phyloP scores from a whole-genome alignment of 2,888 invertebrate species.

The Cephonodes hylas region DNA sequence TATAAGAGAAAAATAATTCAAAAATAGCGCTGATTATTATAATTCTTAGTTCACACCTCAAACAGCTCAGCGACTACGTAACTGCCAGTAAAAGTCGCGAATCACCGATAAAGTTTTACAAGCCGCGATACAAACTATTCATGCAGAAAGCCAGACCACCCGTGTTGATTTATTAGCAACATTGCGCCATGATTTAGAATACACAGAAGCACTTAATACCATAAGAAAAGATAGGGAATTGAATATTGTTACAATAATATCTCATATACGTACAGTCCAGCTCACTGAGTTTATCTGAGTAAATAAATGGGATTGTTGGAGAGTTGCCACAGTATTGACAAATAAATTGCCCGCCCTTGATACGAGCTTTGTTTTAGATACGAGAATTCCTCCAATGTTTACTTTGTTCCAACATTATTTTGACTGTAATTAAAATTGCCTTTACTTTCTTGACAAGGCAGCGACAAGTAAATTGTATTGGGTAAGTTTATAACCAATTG shows the following conservation, averaged over 20 bases:
- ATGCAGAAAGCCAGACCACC: constrained; percentile 3
- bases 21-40: not conserved
- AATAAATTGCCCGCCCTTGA: constrained; percentile 31
- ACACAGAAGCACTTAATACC: constrained; percentile 17
- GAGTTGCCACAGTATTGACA: constrained; percentile 49
- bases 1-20: not conserved
- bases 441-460: not conserved
- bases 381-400: not conserved
- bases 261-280: constrained; percentile 13
- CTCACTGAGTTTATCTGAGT: constrained; percentile 13
- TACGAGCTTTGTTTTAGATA: constrained; percentile 12
- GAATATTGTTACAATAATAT: constrained; percentile 11
- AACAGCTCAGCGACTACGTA: not conserved
- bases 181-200: constrained; percentile 2
- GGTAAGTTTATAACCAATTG: no score
- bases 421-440: not conserved
- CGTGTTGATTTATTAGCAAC: not conserved
- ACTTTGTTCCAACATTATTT: not conserved
- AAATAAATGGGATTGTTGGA: constrained; percentile 47
- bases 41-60: not conserved
- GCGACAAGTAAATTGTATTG: no score
- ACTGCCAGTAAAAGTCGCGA: constrained; percentile 6
- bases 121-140: constrained; percentile 4
- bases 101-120: constrained; percentile 7
- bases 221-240: constrained; percentile 19